Conservation (phyloP, 2,113 vertebrate genomes). For the Rhea pennata region DNA sequence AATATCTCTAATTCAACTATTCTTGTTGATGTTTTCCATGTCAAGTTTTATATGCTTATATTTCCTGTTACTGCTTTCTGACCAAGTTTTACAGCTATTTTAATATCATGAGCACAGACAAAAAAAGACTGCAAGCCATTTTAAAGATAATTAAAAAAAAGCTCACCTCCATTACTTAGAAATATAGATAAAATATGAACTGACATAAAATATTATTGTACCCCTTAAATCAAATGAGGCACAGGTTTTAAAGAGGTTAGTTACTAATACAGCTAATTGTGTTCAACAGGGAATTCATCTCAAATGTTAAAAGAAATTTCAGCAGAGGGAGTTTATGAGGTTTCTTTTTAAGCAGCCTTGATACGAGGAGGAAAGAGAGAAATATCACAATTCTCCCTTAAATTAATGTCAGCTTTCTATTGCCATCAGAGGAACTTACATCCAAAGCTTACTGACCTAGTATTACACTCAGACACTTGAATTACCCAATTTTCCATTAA, state of each 20-base stretch:
- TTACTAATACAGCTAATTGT: not conserved
- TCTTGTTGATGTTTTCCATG: not conserved
- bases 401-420: not conserved
- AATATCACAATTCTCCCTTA: not conserved
- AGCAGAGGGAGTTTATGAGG: rapidly evolving
- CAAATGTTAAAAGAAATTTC: not conserved
- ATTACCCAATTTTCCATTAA: not conserved
- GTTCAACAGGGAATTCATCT: not conserved
- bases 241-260: not conserved
- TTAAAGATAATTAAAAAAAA: not conserved
- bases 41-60: not conserved
- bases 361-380: not conserved
- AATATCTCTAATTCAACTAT: not conserved
- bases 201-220: not conserved
- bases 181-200: not conserved
- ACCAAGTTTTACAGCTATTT: not conserved
- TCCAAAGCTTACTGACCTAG: not conserved
- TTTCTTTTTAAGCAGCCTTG: not conserved
- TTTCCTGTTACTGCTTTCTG: not conserved
- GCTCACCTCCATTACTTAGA: not conserved
- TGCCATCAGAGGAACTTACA: not conserved
- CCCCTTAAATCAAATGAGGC: not conserved
- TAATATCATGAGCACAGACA: not conserved
- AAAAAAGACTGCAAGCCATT: not conserved
- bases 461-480: not conserved